Conservation (phyloP, 1,140 invertebrate genomes). For the Alviniconcha marisindica region DNA sequence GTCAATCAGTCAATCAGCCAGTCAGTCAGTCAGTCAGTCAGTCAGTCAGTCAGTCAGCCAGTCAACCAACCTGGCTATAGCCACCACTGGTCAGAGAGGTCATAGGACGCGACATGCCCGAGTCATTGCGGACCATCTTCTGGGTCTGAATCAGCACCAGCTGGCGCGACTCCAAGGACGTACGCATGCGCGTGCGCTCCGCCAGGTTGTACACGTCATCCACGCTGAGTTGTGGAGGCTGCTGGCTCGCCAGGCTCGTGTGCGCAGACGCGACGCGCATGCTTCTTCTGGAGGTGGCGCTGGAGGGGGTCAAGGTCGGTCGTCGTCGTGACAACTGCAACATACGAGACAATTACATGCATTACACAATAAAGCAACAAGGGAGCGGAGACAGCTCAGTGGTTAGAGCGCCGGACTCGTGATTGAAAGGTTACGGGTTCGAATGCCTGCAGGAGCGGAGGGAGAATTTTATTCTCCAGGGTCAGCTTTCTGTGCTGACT, state of each 20-base stretch:
- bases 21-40: too few species aligned
- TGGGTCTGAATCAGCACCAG: neutral
- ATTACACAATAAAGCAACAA: too few species aligned
- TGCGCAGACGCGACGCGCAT: neutral
- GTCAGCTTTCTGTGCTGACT: too few species aligned
- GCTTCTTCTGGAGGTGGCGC: neutral
- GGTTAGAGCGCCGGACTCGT: too few species aligned
- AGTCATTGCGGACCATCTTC: conserved; percentile 30
- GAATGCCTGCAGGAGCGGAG: too few species aligned
- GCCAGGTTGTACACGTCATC: conserved; percentile 31
- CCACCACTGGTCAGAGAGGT: neutral
- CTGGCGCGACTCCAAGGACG: conserved; percentile 5
- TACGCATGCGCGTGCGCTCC: conserved; percentile 24
- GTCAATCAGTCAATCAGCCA: too few species aligned
- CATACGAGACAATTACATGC: neutral
- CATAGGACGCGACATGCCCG: conserved; percentile 12
- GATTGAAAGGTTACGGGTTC: too few species aligned
- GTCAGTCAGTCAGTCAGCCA: too few species aligned
- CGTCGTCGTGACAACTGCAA: neutral
- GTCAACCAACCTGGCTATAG: too few species aligned
- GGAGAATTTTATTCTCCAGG: too few species aligned
- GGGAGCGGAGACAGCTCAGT: too few species aligned
- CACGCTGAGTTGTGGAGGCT: neutral
- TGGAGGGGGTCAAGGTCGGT: neutral
- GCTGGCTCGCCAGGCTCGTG: neutral